These are phyloP conservation scores for Ptychochromis oligacanthus DNA, from an alignment of 2,113 vertebrate species.

Conservation along the genomic window DNA sequence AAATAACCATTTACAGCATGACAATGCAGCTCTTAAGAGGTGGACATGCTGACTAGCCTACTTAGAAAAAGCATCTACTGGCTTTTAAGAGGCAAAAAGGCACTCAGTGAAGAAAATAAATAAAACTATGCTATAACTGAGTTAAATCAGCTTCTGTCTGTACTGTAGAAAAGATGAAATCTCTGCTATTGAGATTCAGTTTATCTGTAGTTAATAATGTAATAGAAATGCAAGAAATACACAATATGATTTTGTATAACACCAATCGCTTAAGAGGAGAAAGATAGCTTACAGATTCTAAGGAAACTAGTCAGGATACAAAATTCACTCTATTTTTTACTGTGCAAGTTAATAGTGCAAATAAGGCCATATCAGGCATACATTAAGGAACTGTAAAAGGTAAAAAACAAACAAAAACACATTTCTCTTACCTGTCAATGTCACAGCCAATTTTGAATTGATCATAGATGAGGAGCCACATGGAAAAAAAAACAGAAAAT, in stretches of 20 bases:
- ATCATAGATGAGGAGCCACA: conserved; percentile 36
- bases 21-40: neutral
- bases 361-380: neutral
- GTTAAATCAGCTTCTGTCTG: neutral
- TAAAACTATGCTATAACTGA: neutral
- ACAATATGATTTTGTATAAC: neutral
- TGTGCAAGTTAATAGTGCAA: neutral
- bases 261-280: neutral
- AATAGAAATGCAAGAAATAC: neutral
- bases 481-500: conserved; percentile 34
- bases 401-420: neutral
- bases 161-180: neutral
- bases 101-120: neutral
- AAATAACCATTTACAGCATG: conserved; percentile 23
- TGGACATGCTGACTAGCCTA: conserved; percentile 16
- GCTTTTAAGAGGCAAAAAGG: neutral
- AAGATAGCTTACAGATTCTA: neutral
- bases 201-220: neutral
- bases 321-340: neutral
- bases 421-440: conserved; percentile 50
- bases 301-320: neutral
- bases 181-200: neutral
- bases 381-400: neutral
- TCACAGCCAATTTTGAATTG: neutral
- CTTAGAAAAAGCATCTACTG: neutral